A percentile compares a stretch with the other conserved stretches of the same genome.
These are phyloP conservation scores for Mnemiopsis leidyi DNA, from an alignment of 37 sponge, comb jelly and placozoan genomes.

Conservation along the genomic window DNA sequence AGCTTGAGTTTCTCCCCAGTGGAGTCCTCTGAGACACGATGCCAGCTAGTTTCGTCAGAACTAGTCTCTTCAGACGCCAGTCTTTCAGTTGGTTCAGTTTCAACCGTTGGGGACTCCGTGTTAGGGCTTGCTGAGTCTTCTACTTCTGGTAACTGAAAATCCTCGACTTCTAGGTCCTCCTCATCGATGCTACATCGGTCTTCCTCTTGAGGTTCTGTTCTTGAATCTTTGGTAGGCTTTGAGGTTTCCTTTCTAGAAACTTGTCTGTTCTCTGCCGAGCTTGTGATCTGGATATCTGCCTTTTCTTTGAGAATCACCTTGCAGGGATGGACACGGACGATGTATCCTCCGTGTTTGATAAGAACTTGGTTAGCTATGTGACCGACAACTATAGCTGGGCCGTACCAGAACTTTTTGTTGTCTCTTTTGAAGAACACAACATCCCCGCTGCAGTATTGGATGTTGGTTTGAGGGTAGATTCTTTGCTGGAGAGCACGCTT, in stretches of 20 bases:
- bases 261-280: not conserved
- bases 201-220: no score
- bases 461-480: not conserved
- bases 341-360: constrained; percentile 5
- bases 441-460: not conserved
- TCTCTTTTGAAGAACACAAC: constrained; percentile 14
- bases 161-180: not conserved
- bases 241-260: not conserved
- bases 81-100: not conserved
- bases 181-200: not conserved
- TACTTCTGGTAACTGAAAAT: not conserved
- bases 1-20: not conserved
- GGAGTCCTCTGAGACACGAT: not conserved
- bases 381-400: constrained; percentile 37
- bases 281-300: not conserved
- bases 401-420: not conserved
- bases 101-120: not conserved
- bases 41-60: not conserved
- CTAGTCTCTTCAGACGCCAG: not conserved
- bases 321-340: constrained; percentile 1
- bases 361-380: not conserved
- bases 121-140: not conserved
- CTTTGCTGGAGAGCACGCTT: not conserved
- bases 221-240: not conserved
- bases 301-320: not conserved